Evolutionary conservation across 2,797 vertebrate genomes (phyloP).

Genomic region (Streptopelia turtur): DNA sequence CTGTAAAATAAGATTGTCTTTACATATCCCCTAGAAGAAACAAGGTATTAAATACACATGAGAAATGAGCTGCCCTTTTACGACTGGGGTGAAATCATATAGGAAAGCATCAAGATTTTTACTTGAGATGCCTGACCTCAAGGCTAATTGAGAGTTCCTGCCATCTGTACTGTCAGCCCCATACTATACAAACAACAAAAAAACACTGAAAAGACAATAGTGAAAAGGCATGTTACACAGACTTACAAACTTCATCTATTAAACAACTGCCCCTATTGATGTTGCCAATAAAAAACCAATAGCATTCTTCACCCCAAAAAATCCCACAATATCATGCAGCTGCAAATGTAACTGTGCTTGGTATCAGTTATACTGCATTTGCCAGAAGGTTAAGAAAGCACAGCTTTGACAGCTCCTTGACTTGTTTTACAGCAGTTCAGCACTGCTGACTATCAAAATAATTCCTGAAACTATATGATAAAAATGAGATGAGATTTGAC

Average conservation of each 20-base stretch:
- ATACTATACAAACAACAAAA: background rate
- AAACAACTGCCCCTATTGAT: background rate
- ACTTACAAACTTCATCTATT: background rate
- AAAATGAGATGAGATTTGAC: background rate
- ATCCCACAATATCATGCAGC: background rate
- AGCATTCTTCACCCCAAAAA: background rate
- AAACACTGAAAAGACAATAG: background rate
- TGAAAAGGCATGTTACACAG: background rate
- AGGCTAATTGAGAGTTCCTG: constrained; percentile 47
- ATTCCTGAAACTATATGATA: background rate
- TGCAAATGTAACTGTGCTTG: background rate
- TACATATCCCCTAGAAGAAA: constrained; percentile 11
- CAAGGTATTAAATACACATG: constrained; percentile 34
- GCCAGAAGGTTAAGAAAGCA: background rate
- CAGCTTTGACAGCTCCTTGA: background rate
- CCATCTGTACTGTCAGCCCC: background rate
- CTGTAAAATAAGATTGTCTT: constrained; percentile 33
- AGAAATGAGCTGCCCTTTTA: constrained; percentile 38
- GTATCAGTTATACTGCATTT: background rate
- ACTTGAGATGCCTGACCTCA: constrained; percentile 29
- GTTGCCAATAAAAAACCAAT: background rate
- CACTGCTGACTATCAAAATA: background rate
- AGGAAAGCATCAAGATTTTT: constrained; percentile 36
- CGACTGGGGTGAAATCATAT: constrained; percentile 49
- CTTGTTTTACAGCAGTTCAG: background rate